phyloP scores from a whole-genome alignment of 2,888 invertebrate genomes.

The Dryococelus australis region DNA sequence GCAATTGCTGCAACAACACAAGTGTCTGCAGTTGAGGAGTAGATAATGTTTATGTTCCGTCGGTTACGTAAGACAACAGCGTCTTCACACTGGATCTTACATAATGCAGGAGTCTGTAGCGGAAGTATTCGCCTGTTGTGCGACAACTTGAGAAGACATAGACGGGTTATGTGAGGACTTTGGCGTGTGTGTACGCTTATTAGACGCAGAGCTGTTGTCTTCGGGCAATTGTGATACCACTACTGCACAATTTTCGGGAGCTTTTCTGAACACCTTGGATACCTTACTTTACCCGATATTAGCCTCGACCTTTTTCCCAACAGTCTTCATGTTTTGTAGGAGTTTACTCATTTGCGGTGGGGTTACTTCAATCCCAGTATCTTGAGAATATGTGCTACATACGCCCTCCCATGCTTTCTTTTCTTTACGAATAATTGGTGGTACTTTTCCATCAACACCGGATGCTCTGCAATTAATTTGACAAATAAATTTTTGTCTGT shows the following conservation, averaged over 20 bases:
- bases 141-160: conserved; percentile 21
- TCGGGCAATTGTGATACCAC: neutral
- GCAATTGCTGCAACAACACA: conserved; percentile 20
- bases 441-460: conserved; percentile 26
- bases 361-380: neutral
- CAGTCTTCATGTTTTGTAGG: conserved; percentile 23
- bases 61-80: neutral
- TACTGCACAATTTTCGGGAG: conserved; percentile 6
- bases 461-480: conserved; percentile 22
- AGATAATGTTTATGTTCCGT: neutral
- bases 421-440: neutral
- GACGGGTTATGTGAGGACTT: neutral
- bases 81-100: conserved; percentile 11
- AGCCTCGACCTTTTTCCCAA: neutral
- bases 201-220: conserved; percentile 25
- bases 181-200: neutral
- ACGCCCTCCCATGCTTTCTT: neutral
- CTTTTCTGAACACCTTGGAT: neutral
- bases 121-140: conserved; percentile 21
- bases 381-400: conserved; percentile 24
- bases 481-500: neutral
- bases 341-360: conserved; percentile 25
- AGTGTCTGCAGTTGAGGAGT: conserved; percentile 28
- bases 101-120: neutral
- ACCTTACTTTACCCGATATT: neutral